These are phyloP conservation scores for Orcinus orca DNA, from an alignment of 2,113 vertebrate genomes.

Conservation along the genomic window DNA sequence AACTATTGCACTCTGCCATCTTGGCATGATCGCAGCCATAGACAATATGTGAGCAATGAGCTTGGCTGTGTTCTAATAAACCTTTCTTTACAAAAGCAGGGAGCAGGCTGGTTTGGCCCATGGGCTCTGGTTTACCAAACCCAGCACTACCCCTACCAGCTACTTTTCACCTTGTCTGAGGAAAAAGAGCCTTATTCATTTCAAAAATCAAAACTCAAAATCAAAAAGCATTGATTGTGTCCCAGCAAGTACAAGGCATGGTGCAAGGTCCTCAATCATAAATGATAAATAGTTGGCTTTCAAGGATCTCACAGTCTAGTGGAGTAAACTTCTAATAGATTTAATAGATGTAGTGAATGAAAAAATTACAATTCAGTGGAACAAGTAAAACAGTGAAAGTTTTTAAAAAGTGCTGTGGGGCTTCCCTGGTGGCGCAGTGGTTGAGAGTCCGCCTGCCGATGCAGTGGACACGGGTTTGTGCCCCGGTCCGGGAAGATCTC, in stretches of 20 bases:
- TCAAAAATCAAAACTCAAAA: background rate
- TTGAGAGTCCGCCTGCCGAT: too few species aligned
- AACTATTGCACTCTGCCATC: background rate
- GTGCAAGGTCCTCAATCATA: background rate
- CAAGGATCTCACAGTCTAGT: background rate
- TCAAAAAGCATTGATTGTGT: background rate
- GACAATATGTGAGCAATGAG: background rate
- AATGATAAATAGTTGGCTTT: background rate
- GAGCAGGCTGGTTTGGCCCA: background rate
- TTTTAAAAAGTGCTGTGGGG: background rate
- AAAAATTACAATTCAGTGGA: background rate
- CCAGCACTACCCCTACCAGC: fast-evolving
- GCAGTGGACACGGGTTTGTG: too few species aligned
- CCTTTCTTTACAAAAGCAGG: background rate
- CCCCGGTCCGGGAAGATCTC: too few species aligned
- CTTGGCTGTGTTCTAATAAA: background rate
- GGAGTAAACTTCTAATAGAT: background rate
- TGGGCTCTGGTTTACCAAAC: background rate
- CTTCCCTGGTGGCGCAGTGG: too few species aligned
- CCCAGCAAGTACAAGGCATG: background rate
- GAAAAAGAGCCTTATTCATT: background rate
- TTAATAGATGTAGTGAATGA: background rate
- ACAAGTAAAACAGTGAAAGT: background rate
- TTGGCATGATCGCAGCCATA: background rate
- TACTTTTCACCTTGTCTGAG: background rate